phyloP scores from a whole-genome alignment of 2,113 vertebrate species.

The Carassius gibelio region DNA sequence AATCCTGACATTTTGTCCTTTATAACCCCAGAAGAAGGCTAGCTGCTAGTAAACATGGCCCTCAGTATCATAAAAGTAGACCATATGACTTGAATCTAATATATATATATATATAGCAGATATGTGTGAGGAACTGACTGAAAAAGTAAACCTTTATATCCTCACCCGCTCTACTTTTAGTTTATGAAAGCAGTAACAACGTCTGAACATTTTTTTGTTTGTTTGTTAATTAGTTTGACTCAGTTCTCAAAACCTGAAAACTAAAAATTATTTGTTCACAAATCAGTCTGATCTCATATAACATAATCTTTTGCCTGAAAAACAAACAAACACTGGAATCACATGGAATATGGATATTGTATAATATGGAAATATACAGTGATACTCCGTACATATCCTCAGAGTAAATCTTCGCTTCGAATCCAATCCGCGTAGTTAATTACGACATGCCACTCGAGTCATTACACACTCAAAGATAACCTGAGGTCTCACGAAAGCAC shows the following conservation, averaged over 20 bases:
- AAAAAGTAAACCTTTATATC: neutral
- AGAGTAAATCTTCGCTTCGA: neutral
- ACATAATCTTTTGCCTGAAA: neutral
- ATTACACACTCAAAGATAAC: constrained; percentile 49
- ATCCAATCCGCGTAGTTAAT: neutral
- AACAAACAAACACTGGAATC: too few species aligned
- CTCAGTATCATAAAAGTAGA: too few species aligned
- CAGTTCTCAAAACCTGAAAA: too few species aligned
- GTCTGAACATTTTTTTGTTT: neutral
- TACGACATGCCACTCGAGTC: constrained; percentile 4
- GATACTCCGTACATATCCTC: neutral
- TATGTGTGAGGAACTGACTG: too few species aligned
- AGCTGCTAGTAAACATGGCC: too few species aligned
- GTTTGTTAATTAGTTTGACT: too few species aligned
- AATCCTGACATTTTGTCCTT: too few species aligned
- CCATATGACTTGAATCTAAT: too few species aligned
- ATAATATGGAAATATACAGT: neutral
- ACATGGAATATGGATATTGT: too few species aligned
- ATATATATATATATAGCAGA: too few species aligned
- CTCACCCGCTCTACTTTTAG: neutral
- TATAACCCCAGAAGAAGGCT: too few species aligned
- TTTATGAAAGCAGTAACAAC: neutral
- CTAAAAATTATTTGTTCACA: neutral
- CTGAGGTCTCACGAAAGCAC: constrained; percentile 20
- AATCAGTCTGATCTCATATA: neutral